These are phyloP conservation scores for Karalla daura DNA, from an alignment of 2,797 vertebrate species.

Conservation along the genomic window DNA sequence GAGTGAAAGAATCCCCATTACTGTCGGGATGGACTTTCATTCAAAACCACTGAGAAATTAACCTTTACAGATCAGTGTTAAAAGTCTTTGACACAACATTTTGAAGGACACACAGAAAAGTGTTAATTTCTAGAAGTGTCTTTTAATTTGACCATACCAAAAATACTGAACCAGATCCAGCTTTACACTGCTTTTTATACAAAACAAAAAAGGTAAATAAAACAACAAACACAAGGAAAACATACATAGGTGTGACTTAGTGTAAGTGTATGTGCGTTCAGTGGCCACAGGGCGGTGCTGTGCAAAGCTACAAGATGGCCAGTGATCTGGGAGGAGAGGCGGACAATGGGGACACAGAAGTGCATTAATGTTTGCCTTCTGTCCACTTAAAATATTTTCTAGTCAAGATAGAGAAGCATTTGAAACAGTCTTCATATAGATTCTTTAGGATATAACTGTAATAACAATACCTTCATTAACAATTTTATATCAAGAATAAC, in stretches of 20 bases:
- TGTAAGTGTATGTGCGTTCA: conserved; percentile 26
- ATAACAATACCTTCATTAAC: conserved; percentile 66
- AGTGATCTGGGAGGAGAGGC: conserved; percentile 70
- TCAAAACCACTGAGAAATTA: conserved; percentile 43
- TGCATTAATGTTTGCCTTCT: conserved; percentile 51
- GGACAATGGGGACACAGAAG: conserved; percentile 45
- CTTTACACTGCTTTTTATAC: conserved; percentile 43
- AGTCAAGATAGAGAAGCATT: conserved; percentile 76
- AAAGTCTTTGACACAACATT: conserved; percentile 56
- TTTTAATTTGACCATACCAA: conserved; percentile 43
- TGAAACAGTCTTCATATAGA: conserved; percentile 84
- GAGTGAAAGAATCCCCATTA: conserved; percentile 10
- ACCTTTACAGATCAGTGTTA: conserved; percentile 30
- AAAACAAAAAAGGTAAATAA: conserved; percentile 64
- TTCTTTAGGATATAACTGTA: conserved; percentile 74
- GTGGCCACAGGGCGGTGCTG: conserved; percentile 73
- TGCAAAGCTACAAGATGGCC: conserved; percentile 82
- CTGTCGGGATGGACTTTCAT: conserved; percentile 38
- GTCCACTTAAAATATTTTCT: conserved; percentile 74
- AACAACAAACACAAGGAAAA: conserved; percentile 80
- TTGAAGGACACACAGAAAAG: conserved; percentile 28
- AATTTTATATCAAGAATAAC: conserved; percentile 72
- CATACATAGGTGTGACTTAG: conserved; percentile 56
- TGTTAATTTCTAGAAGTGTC: conserved; percentile 33
- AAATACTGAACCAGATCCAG: conserved; percentile 54